Base-by-base conservation (phyloP, 2,113 vertebrate genomes). In the Calidris pygmaea region DNA sequence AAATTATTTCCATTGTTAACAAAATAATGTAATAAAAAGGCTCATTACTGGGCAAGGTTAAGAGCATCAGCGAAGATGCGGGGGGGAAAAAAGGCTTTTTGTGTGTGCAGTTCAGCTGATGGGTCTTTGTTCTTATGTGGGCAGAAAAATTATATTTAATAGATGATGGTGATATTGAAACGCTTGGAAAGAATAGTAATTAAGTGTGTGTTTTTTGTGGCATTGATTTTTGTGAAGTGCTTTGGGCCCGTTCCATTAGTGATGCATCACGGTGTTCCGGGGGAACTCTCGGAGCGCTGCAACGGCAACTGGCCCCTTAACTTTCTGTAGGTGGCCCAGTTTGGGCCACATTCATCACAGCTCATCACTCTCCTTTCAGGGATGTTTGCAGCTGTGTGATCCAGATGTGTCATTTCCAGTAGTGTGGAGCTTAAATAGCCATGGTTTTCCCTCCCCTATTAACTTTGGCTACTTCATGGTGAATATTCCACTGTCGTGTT, bases 151-250 rank as follows among this genome's bases (percentile, higher is more conserved):
- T 7, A 3, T 43, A n/a, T 72, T 95, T 62, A 75, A 53, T 91
- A 87, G 75, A 48, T 26, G 39, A 53, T 78, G 43, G 43, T 29
- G 48, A 35, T 94, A 72, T 1, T 63, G 56, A 68, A 89, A 24
- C 20, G 8, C 24, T 50, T 58, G 26, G 73, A 53, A 72, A 60
- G 77, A 43, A 11, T 1, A 43, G 62, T 78, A 91, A 95, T 94
- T 52, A 87, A 96, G 53, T 26, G 81, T 34, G 43, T 59, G 4
- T 12, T 53, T 80, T 87, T 32, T 23, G 56, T 75, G 89, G 81
- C 94, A 95, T 92, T 93, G 94, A 94, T 95, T 89, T 84, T 22
- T 84, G 68, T 50, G 13, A 3, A 89, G 94, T 70, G 91, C 21
- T 65, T 77, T 92, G 95, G 76, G 60, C 39, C 70, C 2, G 24